phyloP scores from a whole-genome alignment of 2,888 invertebrate species.

The Priocnemis perturbator region DNA sequence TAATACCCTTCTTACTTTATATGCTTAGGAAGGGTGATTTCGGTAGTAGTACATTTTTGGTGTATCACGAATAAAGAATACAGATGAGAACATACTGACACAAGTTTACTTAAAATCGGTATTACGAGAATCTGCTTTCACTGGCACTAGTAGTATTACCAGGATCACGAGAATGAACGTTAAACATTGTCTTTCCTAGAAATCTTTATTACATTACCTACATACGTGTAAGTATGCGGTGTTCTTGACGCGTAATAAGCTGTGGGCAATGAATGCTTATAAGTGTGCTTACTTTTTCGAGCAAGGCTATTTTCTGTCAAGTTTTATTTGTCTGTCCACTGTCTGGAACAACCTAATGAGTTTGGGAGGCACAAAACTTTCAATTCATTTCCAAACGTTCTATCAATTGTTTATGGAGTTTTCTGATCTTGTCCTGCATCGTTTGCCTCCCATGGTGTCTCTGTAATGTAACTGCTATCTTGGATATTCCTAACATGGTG shows the following conservation, averaged over 20 bases:
- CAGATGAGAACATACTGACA: neutral
- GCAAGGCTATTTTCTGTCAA: conserved; percentile 17
- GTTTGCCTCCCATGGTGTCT: conserved; percentile 56
- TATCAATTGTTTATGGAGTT: conserved; percentile 24
- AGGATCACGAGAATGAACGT: conserved; percentile 14
- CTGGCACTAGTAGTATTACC: conserved; percentile 35
- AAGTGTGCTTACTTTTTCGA: conserved; percentile 31
- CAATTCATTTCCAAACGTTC: conserved; percentile 19
- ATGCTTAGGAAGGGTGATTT: too few species aligned
- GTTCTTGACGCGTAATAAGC: conserved; percentile 23
- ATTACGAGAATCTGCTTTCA: neutral
- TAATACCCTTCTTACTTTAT: too few species aligned
- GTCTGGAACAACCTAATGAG: conserved; percentile 75
- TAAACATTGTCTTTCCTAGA: conserved; percentile 17
- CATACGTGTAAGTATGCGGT: conserved; percentile 27
- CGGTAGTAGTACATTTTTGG: too few species aligned
- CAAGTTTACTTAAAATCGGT: neutral
- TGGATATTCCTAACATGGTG: conserved; percentile 19
- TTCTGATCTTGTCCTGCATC: conserved; percentile 42
- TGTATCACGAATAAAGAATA: too few species aligned
- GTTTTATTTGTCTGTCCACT: conserved; percentile 58
- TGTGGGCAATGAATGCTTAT: conserved; percentile 28
- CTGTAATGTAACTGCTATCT: conserved; percentile 30
- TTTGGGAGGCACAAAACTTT: conserved; percentile 63
- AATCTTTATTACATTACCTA: conserved; percentile 4